Evolutionary conservation across 1,140 invertebrate genomes (phyloP).

Genomic region (Whitmania pigra): DNA sequence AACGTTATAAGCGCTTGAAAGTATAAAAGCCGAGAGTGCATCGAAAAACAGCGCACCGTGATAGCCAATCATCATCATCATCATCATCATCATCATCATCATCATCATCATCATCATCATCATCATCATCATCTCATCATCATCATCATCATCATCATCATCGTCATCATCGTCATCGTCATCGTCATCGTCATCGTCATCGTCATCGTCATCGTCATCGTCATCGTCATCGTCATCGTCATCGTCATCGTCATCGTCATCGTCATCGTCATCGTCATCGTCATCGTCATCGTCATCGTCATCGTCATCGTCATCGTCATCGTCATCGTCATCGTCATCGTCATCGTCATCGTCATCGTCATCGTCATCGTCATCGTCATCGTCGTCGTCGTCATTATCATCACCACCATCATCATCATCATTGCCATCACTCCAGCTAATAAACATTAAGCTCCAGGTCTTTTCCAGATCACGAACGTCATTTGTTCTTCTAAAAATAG

Average conservation of each 20-base stretch:
- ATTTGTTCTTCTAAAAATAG: no score
- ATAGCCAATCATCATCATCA: not conserved
- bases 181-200: not conserved
- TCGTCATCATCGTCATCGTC: constrained; percentile 3
- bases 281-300: constrained; percentile 2
- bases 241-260: not conserved
- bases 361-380: no score
- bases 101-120: not conserved
- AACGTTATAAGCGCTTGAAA: no score
- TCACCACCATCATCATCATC: not conserved
- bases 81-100: constrained; percentile 7
- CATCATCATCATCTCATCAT: constrained; percentile 10
- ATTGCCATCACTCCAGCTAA: not conserved
- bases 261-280: not conserved
- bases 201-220: not conserved
- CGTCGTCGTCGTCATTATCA: not conserved
- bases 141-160: constrained; percentile 11
- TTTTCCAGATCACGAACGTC: no score
- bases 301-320: not conserved
- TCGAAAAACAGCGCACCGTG: no score
- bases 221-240: constrained; percentile 3
- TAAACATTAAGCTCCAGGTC: no score
- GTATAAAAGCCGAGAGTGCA: no score
- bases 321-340: constrained; percentile 2
- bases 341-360: no score